Evolutionary conservation across 1,140 invertebrate genomes (phyloP), one percentile per base, ranked within the genome.

Genomic region (Scylla paramamosain): DNA sequence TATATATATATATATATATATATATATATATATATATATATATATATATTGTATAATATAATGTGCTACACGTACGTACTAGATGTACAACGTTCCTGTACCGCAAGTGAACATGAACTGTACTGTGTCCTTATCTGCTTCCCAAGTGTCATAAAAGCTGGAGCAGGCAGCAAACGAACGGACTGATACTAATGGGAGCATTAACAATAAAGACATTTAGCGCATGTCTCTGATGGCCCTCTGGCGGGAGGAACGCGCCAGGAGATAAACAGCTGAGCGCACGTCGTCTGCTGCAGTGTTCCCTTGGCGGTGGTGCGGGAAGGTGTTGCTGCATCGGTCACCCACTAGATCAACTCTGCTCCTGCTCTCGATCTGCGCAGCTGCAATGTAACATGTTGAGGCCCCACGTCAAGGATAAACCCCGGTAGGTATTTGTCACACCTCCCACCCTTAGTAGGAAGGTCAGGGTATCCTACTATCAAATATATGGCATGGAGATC

Each of bases 241-340:
- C 86, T 89, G 32, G 93, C 86, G 86, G 93, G 29, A 89, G 52
- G 86, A 94, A 94, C 93, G 93, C 86, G 82, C 28, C 52, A 32
- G 48, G 84, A 94, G 48, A 89, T 94, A 94, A 94, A 94, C 93
- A 94, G 93, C 93, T 94, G 93, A 94, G 29, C 67, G 48, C 31
- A 32, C 52, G 93, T 94, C 86, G 93, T 94, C 93, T 94, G 93
- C 93, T 94, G 93, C 93, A 94, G 93, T 94, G 93, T 89, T n/a
- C 87, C 88, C 59, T 94, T 48, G 84, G 93, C 52, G 86, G 93
- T 94, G 48, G 84, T 94, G 46, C 28, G 39, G n/a, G 0, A 12
- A 8, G 48, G n/a, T 29, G 93, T 89, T 59, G 48, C 86, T 32
- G 84, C 84, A 89, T 89, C 93, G 46, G 32, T 67, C 84, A 39